These are phyloP conservation scores for Fregetta grallaria DNA, from an alignment of 2,113 vertebrate species.

Conservation along the genomic window DNA sequence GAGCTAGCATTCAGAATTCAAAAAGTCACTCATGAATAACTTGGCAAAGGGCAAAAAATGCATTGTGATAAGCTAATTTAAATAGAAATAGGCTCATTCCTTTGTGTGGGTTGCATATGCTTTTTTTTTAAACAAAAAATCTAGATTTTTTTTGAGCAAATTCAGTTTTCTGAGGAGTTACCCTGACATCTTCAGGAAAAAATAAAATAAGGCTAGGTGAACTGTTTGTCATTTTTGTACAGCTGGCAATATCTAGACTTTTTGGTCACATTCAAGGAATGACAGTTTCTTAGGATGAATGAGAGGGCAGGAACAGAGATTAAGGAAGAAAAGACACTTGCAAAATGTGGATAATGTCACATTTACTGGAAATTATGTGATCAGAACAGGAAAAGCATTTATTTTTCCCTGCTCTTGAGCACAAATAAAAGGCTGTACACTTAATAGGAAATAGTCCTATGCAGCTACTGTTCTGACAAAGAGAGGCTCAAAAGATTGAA, in stretches of 20 bases:
- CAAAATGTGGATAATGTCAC: neutral
- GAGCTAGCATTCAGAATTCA: neutral
- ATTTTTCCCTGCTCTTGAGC: neutral
- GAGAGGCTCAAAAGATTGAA: neutral
- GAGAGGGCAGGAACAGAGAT: neutral
- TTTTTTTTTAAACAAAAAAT: neutral
- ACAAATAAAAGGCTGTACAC: neutral
- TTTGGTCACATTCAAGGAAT: neutral
- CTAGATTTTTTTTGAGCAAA: neutral
- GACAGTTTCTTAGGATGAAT: neutral
- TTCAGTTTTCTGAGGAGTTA: neutral
- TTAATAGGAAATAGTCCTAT: neutral
- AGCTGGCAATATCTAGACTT: neutral
- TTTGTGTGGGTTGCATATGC: neutral
- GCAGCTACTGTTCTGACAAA: neutral
- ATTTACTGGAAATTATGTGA: neutral
- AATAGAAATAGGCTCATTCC: constrained; percentile 43
- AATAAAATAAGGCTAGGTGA: neutral
- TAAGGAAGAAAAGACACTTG: neutral
- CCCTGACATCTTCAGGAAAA: neutral
- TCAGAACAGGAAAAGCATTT: neutral
- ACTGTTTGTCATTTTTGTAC: neutral
- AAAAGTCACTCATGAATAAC: constrained; percentile 20
- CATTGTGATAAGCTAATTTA: constrained; percentile 51
- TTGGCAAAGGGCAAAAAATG: constrained; percentile 47